Evolutionary conservation across 2,797 vertebrate genomes (phyloP), one percentile per base, ranked within the genome.

Genomic region (Malacoctenus gilli): DNA sequence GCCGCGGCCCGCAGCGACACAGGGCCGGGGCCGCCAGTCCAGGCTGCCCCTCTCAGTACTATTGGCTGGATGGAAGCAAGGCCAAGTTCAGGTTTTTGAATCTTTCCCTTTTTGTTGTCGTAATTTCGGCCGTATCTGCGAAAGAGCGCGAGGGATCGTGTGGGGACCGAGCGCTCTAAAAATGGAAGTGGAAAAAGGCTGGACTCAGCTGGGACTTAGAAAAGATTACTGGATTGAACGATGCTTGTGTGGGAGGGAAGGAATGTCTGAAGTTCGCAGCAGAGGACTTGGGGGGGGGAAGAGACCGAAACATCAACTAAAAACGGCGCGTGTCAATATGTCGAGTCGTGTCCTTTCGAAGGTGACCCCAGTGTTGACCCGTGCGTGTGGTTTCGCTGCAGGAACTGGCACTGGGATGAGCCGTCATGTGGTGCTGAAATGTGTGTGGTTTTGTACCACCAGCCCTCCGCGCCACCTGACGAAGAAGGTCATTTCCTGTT

Each of bases 391-490:
- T 69, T 59, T n/a, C 57, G 16, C 37, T 77, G 44, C 41, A 99
- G 97, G 87, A 96, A 98, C 77, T 99, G 97, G 97, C 93, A 95
- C 7, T 89, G 71, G 82, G 95, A 95, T 8, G 95, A 98, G 78
- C 95, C 95, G 0, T 97, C 96, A 0, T 99, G 97, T 1, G 94
- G 94, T n/a, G 85, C 57, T 0, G 96, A 97, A 75, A 88, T 93
- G 85, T 99, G 97, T 1, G 95, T 92, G 34, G 95, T 94, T 58
- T 91, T 99, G 85, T 94, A 95, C 79, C 91, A 96, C 85, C 94
- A 93, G 57, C 94, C 93, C 1, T 93, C 91, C 0, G 91, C 93
- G 32, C 89, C 92, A 0, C 77, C 89, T 0, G 92, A 94, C 0
- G 62, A 93, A 9, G 92, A 93, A 3, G 92, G 93, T 0, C 91